Conservation (phyloP, 2,113 vertebrate genomes). For the Odobenus rosmarus region DNA sequence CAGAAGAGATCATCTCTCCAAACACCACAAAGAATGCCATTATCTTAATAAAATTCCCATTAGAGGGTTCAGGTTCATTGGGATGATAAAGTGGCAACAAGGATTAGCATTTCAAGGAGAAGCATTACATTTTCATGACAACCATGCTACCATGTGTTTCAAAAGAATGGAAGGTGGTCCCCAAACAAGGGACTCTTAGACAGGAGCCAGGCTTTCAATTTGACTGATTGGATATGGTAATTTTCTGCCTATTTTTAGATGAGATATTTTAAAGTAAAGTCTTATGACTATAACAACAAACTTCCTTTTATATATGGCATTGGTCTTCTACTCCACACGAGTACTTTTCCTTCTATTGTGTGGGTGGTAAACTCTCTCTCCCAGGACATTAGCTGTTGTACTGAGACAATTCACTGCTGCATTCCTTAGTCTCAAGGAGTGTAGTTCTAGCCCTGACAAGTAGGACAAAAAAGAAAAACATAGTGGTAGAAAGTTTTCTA, state of each 20-base stretch:
- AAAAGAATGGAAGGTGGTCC: conserved; percentile 46
- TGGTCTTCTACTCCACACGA: neutral
- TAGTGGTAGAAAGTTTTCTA: neutral
- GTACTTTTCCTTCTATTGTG: neutral
- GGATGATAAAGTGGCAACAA: conserved; percentile 46
- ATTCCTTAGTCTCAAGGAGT: neutral
- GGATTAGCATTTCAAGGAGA: conserved; percentile 62
- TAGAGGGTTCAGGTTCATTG: neutral
- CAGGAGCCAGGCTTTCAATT: conserved; percentile 42
- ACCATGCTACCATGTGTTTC: neutral
- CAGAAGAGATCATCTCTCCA: neutral
- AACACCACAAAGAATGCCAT: neutral
- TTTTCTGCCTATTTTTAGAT: conserved; percentile 60
- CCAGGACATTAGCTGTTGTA: neutral
- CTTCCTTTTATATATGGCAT: neutral
- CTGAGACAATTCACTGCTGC: neutral
- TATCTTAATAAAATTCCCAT: conserved; percentile 33
- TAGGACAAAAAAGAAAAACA: neutral
- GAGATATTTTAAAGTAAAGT: conserved; percentile 35
- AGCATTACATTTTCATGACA: conserved; percentile 69
- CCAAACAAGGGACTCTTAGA: conserved; percentile 42
- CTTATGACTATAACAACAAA: neutral
- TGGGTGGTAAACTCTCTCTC: neutral
- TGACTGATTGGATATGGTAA: conserved; percentile 48
- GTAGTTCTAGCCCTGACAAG: neutral